Evolutionary conservation across 1,140 invertebrate species (phyloP).

Genomic region (Pseudomyrmex dendroicus): DNA sequence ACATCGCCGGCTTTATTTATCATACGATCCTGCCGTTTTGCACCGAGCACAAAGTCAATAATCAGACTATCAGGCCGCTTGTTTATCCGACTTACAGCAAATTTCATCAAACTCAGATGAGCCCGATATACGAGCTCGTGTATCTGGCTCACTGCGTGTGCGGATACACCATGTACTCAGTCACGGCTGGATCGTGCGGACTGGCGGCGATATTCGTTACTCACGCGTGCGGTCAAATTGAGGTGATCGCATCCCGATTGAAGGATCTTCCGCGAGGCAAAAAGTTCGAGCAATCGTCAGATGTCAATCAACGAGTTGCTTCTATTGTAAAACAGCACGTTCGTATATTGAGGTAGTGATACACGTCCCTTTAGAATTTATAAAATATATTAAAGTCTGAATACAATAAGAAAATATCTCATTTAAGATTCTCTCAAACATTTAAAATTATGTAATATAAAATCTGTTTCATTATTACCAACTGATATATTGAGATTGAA

Average conservation of each 20-base stretch:
- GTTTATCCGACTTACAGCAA: constrained; percentile 64
- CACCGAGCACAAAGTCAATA: constrained; percentile 15
- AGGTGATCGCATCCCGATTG: constrained; percentile 56
- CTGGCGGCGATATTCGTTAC: constrained; percentile 62
- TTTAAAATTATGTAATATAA: neutral
- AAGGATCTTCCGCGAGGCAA: constrained; percentile 55
- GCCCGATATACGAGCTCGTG: constrained; percentile 64
- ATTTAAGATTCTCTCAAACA: neutral
- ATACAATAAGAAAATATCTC: no score
- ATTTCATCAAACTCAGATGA: constrained; percentile 42
- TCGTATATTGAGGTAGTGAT: constrained; percentile 50
- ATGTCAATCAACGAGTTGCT: constrained; percentile 34
- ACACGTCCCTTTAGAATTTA: neutral
- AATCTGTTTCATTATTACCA: no score
- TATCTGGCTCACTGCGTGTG: constrained; percentile 54
- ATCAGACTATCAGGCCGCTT: constrained; percentile 44
- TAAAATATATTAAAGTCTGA: neutral
- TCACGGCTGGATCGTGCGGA: constrained; percentile 59
- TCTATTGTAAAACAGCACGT: constrained; percentile 33
- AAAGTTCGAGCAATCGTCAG: neutral
- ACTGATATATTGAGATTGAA: no score
- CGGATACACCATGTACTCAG: constrained; percentile 56
- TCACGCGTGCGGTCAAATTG: constrained; percentile 69
- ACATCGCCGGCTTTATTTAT: constrained; percentile 54
- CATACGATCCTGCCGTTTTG: constrained; percentile 42